phyloP scores from a whole-genome alignment of 35 echinoderm and acorn worm genomes.

The Diadema setosum region DNA sequence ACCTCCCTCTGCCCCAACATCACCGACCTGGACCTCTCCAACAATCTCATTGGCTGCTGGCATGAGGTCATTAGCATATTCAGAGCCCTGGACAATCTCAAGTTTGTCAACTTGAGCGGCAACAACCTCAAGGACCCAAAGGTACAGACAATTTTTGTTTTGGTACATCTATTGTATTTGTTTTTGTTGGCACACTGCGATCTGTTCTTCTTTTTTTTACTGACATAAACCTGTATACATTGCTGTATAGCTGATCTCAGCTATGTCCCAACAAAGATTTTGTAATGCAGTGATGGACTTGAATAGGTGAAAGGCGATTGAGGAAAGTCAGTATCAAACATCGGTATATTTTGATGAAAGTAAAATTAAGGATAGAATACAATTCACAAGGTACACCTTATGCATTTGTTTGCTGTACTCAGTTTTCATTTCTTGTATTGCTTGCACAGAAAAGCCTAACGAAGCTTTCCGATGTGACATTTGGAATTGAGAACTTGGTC shows the following conservation, averaged over 20 bases:
- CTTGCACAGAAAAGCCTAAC: background rate
- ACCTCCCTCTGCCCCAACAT: conserved; percentile 91
- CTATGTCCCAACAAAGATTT: background rate
- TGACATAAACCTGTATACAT: background rate
- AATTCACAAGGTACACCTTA: no score
- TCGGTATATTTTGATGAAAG: no score
- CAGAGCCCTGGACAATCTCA: conserved; percentile 54
- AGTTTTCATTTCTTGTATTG: background rate
- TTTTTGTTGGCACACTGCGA: background rate
- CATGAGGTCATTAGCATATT: conserved; percentile 64
- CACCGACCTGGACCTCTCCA: conserved; percentile 75
- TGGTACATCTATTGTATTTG: background rate
- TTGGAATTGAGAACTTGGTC: conserved; percentile 56
- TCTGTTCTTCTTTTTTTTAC: background rate
- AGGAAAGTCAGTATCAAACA: no score
- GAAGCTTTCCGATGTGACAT: background rate
- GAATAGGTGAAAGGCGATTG: no score
- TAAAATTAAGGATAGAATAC: no score
- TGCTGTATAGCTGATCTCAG: background rate
- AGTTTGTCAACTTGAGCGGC: conserved; percentile 80
- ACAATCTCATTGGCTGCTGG: conserved; percentile 69
- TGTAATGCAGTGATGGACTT: no score
- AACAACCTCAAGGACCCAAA: conserved; percentile 59
- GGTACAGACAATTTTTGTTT: conserved; percentile 35
- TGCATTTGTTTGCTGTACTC: no score